A percentile compares a stretch with the other conserved stretches of the same genome.
Evolutionary conservation across 2,113 vertebrate genomes (phyloP).

Genomic region (Laterallus jamaicensis): DNA sequence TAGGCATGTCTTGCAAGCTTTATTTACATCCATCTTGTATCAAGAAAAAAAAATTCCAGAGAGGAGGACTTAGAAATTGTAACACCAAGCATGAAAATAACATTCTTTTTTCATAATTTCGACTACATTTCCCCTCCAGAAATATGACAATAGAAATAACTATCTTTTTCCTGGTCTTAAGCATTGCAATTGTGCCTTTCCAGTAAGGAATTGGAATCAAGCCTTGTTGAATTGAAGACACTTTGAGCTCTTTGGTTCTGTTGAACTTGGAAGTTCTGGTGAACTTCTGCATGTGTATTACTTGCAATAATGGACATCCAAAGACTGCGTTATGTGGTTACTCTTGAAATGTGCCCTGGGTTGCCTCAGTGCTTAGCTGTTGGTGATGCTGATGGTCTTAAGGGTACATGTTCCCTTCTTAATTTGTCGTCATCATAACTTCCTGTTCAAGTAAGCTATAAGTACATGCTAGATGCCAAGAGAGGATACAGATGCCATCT

Average conservation of each 20-base stretch:
- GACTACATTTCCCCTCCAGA: not conserved
- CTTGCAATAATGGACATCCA: not conserved
- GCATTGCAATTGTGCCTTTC: not conserved
- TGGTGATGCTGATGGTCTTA: not conserved
- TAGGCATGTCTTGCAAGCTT: not conserved
- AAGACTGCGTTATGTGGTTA: not conserved
- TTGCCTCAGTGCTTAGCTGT: not conserved
- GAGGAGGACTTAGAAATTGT: not conserved
- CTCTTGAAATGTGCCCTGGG: not conserved
- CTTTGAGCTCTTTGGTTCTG: not conserved
- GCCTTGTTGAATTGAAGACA: not conserved
- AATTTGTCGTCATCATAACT: not conserved
- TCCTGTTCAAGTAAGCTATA: not conserved
- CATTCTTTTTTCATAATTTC: not conserved
- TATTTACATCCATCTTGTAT: not conserved
- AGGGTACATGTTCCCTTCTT: not conserved
- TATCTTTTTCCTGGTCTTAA: not conserved
- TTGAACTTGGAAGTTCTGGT: not conserved
- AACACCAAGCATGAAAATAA: not conserved
- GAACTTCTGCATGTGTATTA: not conserved
- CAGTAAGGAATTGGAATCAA: not conserved
- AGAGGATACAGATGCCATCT: not conserved
- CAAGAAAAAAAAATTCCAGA: not conserved
- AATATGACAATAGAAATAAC: not conserved
- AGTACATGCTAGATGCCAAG: not conserved